Percentiles rank a stretch among this genome's conserved stretches.
These are phyloP conservation scores for Schizaphis graminum DNA, from an alignment of 2,888 invertebrate genomes.

Conservation along the genomic window DNA sequence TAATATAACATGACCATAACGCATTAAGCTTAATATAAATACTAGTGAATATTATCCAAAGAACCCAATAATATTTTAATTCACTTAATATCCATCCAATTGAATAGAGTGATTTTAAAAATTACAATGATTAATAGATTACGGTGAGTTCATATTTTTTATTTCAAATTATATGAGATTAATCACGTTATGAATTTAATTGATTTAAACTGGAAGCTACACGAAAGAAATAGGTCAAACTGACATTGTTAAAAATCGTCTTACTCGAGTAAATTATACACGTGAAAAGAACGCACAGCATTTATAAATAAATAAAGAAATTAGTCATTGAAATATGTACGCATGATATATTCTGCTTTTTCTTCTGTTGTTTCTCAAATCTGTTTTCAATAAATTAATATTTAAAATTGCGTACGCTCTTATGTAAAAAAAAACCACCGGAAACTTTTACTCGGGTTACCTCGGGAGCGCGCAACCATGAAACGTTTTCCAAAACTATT, in stretches of 20 bases:
- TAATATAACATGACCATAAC: not conserved
- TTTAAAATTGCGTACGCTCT: not conserved
- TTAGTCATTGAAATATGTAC: slow-evolving; percentile 8
- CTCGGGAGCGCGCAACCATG: not conserved
- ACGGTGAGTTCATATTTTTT: not conserved
- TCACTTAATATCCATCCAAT: not conserved
- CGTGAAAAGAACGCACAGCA: not conserved
- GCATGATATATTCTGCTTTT: not conserved
- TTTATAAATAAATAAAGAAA: slow-evolving; percentile 23
- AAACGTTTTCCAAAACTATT: slow-evolving; percentile 42
- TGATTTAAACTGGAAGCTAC: not conserved
- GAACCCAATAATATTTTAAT: not conserved
- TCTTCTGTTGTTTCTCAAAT: not conserved
- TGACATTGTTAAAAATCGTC: not conserved
- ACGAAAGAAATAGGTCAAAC: not conserved
- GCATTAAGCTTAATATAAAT: not conserved
- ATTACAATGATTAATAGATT: not conserved
- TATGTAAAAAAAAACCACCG: not conserved
- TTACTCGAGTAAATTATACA: not conserved
- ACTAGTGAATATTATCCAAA: not conserved
- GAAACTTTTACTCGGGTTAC: not conserved
- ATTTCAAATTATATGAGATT: not conserved
- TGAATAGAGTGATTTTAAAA: not conserved
- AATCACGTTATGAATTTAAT: not conserved
- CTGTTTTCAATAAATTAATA: slow-evolving; percentile 29